Base-by-base conservation (phyloP, 2,888 invertebrate genomes). In the Harpalus rubripes region DNA sequence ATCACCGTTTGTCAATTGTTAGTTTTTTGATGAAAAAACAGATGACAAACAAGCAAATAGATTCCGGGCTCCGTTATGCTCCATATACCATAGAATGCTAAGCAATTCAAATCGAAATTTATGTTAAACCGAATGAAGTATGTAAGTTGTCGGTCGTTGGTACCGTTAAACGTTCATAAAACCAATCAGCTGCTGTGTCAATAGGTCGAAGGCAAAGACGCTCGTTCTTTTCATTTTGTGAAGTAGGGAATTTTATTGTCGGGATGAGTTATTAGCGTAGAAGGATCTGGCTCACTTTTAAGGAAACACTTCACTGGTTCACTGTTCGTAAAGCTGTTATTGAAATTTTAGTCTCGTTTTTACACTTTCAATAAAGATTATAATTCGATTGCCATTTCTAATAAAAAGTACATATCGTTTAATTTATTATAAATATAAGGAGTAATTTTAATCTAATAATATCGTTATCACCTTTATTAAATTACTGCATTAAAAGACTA, bases 151-250 rank as follows among this genome's bases (percentile, higher is more conserved):
- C 10, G 12, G 72, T 8, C 12, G 44, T 12, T 2, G 12, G 72
- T 82, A 72, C 82, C 82, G 72, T 72, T 74, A 16, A 3, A 16
- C n/a, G 22, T 15, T 82, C 82, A 16, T 72, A 58, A 56, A 56
- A 72, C 39, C 58, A 72, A 58, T 82, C 72, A 56, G 26, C 26
- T 22, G 56, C 72, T 72, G 15, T 82, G 72, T 82, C 72, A 82
- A 82, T 82, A 82, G 72, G 82, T 82, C 58, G 82, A 39, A 68
- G 68, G 32, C 32, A 65, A 68, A 41, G 41, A 8, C 63, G 80
- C 18, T 41, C 61, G 12, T 39, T 81, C 80, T 18, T 61, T 81
- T 63, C 6, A 26, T 18, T 63, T 26, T 39, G 68, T 39, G 39
- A 10, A 26, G 39, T n/a, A n/a, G 8, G n/a, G 39, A 22, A 39